Conservation (phyloP, 37 sponge, comb jelly and placozoan genomes). For the Geodia barretti region DNA sequence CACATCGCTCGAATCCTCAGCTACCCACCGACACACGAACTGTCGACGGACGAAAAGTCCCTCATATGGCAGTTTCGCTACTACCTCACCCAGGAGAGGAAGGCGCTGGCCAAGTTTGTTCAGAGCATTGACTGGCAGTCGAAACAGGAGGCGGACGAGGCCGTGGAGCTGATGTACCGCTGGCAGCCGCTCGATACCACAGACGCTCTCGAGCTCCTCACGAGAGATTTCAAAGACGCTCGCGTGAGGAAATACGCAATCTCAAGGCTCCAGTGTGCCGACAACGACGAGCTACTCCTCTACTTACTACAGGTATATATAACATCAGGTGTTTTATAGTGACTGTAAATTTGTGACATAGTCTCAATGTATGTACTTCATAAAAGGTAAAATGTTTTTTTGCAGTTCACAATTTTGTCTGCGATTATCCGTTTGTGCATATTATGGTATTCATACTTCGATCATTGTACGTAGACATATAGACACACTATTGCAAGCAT, state of each 20-base stretch:
- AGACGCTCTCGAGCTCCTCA: constrained; percentile 93
- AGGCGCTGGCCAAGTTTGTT: constrained; percentile 95
- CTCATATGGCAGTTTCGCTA: constrained; percentile 93
- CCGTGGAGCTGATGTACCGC: constrained; percentile 79
- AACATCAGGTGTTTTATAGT: no score
- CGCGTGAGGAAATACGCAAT: constrained; percentile 91
- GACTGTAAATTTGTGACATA: no score
- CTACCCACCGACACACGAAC: constrained; percentile 80
- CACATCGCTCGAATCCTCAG: constrained; percentile 69
- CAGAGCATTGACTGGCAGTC: constrained; percentile 93
- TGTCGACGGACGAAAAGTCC: constrained; percentile 85
- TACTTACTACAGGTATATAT: constrained; percentile 67
- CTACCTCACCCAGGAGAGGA: constrained; percentile 80
- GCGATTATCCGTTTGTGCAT: no score
- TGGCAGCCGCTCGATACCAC: constrained; percentile 96
- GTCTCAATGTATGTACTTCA: no score
- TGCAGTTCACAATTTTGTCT: no score
- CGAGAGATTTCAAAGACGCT: constrained; percentile 69
- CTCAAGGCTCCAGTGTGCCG: constrained; percentile 78
- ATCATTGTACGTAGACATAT: no score
- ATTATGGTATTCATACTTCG: no score
- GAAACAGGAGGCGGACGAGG: constrained; percentile 72
- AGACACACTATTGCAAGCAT: no score
- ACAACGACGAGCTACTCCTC: constrained; percentile 90
- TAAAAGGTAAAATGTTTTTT: no score